Base-by-base conservation (phyloP, 2,888 invertebrate species). In the Dryobota labecula region DNA sequence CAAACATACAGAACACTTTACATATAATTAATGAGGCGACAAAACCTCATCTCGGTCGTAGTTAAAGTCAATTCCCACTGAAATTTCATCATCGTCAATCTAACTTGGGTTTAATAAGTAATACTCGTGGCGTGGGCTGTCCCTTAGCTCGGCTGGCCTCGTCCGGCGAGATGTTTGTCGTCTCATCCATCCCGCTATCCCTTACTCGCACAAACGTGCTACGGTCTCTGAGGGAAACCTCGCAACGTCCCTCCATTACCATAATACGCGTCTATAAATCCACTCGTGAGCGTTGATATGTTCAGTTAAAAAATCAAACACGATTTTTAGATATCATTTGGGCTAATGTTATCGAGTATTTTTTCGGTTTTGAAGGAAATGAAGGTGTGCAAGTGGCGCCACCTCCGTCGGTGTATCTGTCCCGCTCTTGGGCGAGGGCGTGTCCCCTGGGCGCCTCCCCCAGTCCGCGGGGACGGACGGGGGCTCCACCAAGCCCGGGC, bases 351-450 rank as follows among this genome's bases (percentile, higher is more conserved):
- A 47, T 53, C 20, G 43, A 58, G 45, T 8, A 30, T 61, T 73
- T 80, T 88, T 85, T 66, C 57, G 63, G 85, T 85, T 71, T 79
- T 82, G 82, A 71, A 68, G 58, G 70, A 56, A 70, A 78, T 73
- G 80, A 80, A 77, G 71, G 70, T 58, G 84, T 73, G 76, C 68
- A 88, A 91, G 95, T 94, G 94, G 95, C 95, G 95, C 95, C 95
- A 93, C 88, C 95, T 93, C 84, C 82, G 85, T 63, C 79, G 85
- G 89, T 94, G 90, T 90, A 90, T 92, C 90, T 84, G 92, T 96
- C 95, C 92, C 91, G 94, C 96, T 96, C 96, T 93, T 90, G 94
- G 95, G 94, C 95, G 96, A 96, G 96, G 96, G 96, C 96, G 96
- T 96, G 96, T 95, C 95, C 95, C 95, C 87, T 89, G 95, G 94